These are phyloP conservation scores for Chromis chromis DNA, from an alignment of 2,797 vertebrate genomes.

Conservation along the genomic window DNA sequence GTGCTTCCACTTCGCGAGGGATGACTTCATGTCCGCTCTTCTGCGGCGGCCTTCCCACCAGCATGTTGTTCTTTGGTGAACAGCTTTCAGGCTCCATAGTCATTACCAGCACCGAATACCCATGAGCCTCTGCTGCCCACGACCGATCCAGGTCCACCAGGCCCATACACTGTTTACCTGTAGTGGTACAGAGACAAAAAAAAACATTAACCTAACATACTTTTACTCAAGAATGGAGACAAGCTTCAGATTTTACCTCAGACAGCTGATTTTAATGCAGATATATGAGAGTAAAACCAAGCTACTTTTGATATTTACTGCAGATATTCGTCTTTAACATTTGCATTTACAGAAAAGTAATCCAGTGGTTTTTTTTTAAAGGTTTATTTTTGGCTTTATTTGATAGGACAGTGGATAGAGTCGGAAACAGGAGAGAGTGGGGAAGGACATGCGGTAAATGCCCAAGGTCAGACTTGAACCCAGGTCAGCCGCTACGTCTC, in stretches of 20 bases:
- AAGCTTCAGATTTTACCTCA: background rate
- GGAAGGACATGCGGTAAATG: too few species aligned
- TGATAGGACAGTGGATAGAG: too few species aligned
- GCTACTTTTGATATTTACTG: too few species aligned
- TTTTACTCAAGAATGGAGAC: background rate
- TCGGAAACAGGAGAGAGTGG: too few species aligned
- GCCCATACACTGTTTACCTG: constrained; percentile 94
- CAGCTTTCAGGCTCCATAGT: constrained; percentile 98
- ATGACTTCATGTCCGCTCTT: constrained; percentile 15
- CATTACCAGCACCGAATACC: constrained; percentile 90
- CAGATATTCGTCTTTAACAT: too few species aligned
- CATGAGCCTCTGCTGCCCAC: constrained; percentile 89
- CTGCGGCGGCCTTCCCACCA: constrained; percentile 83
- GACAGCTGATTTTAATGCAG: too few species aligned
- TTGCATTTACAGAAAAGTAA: too few species aligned
- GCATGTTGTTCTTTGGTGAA: constrained; percentile 98
- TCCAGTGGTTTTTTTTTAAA: too few species aligned
- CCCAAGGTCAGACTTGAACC: too few species aligned
- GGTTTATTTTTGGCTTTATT: too few species aligned
- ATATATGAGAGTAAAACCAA: too few species aligned
- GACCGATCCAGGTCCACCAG: constrained; percentile 96
- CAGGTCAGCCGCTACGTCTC: too few species aligned
- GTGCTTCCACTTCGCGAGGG: constrained; percentile 24
- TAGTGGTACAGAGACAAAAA: background rate
- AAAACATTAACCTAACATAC: background rate